Percentiles rank a stretch among this genome's conserved stretches.
These are phyloP conservation scores for Phataginus tetradactyla DNA, from an alignment of 2,797 vertebrate species.

Conservation along the genomic window DNA sequence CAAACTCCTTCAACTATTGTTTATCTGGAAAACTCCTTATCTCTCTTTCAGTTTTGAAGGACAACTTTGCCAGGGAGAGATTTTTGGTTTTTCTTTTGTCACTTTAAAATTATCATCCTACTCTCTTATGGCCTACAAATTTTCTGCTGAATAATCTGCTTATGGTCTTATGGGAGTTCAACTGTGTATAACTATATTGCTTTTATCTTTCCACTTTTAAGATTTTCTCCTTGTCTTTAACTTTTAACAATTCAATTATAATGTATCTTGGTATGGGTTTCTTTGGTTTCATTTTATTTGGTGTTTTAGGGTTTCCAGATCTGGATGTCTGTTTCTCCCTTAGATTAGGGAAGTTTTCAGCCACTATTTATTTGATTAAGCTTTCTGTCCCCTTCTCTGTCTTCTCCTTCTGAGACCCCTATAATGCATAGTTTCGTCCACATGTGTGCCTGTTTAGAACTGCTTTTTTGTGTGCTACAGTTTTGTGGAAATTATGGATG, in stretches of 20 bases:
- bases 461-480: not conserved
- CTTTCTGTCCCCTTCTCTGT: not conserved
- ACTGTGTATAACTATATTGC: not conserved
- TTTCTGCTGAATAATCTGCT: not conserved
- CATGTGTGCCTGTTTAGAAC: not conserved
- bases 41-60: not conserved
- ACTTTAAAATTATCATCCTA: not conserved
- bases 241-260: not conserved
- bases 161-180: not conserved
- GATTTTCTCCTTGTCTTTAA: not conserved
- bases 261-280: not conserved
- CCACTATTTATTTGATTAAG: not conserved
- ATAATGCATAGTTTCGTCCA: not conserved
- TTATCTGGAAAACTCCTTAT: not conserved
- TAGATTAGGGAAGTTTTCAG: not conserved
- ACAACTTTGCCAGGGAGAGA: not conserved
- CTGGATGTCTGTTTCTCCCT: not conserved
- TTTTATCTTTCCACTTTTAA: not conserved
- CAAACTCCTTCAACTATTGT: not conserved
- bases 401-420: not conserved
- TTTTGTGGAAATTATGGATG: not conserved
- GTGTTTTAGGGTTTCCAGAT: not conserved
- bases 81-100: not conserved
- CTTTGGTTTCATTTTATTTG: not conserved
- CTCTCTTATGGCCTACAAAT: not conserved